These are phyloP conservation scores for Morelia viridis DNA, from an alignment of 2,797 vertebrate genomes.

Conservation along the genomic window DNA sequence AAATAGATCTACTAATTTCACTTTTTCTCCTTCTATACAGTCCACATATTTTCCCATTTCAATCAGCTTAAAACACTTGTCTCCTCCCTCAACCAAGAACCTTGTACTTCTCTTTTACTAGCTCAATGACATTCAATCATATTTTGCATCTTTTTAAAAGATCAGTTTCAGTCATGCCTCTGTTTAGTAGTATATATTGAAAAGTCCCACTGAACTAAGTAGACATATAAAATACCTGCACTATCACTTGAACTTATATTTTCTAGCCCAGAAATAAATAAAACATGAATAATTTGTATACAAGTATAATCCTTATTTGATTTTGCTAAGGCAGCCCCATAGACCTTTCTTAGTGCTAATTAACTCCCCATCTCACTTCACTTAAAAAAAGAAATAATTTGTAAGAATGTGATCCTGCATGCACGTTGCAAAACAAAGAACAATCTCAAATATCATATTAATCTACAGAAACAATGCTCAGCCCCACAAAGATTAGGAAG, in stretches of 20 bases:
- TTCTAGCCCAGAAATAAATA: neutral
- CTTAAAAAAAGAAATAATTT: too few species aligned
- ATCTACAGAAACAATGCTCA: too few species aligned
- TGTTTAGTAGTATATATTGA: neutral
- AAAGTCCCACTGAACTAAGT: neutral
- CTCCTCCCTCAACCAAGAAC: neutral
- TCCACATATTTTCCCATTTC: slow-evolving; percentile 40
- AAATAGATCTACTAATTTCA: slow-evolving; percentile 39
- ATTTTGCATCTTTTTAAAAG: neutral
- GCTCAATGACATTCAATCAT: slow-evolving; percentile 23
- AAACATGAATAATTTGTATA: neutral
- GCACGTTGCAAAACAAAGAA: too few species aligned
- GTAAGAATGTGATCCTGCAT: too few species aligned
- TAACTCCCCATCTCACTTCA: too few species aligned
- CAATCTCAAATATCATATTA: too few species aligned
- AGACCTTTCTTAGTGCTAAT: too few species aligned
- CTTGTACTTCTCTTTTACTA: neutral
- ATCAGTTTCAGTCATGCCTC: neutral
- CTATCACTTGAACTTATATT: neutral
- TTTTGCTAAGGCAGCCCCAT: neutral
- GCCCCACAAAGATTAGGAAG: too few species aligned
- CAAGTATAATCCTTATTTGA: neutral
- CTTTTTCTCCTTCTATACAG: slow-evolving; percentile 17
- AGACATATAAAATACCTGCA: neutral
- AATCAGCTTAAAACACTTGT: slow-evolving; percentile 27